Evolutionary conservation across 2,797 vertebrate genomes (phyloP).

Genomic region (Acrossocheilus fasciatus): DNA sequence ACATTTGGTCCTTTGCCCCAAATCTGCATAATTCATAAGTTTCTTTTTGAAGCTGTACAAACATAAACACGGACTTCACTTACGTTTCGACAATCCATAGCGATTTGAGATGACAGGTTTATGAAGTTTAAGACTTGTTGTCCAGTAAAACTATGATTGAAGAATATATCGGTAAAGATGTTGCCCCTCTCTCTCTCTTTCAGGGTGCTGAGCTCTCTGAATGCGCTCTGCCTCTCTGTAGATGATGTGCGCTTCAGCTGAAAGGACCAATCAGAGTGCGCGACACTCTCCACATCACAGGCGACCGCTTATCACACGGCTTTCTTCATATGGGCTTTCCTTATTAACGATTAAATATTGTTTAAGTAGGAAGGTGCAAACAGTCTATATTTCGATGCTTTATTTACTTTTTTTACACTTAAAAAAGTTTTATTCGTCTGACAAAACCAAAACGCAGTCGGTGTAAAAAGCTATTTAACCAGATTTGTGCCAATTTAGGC

Average conservation of each 20-base stretch:
- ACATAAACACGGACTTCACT: constrained; percentile 45
- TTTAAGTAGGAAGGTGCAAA: not conserved
- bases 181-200: not conserved
- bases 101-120: constrained; percentile 18
- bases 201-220: not conserved
- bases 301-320: not conserved
- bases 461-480: not conserved
- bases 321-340: not conserved
- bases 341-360: not conserved
- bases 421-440: not conserved
- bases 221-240: not conserved
- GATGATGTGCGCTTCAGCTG: not conserved
- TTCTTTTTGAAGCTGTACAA: not conserved
- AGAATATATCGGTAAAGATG: constrained; percentile 2
- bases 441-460: not conserved
- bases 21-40: constrained; percentile 16
- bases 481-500: not conserved
- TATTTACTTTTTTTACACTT: not conserved
- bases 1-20: too few species aligned
- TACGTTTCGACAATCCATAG: constrained; percentile 68
- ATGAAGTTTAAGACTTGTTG: constrained; percentile 11
- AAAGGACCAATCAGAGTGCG: constrained; percentile 50
- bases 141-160: constrained; percentile 27
- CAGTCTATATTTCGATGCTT: not conserved
- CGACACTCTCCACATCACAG: not conserved